Base-by-base conservation (phyloP, 1,140 invertebrate species). In the Notospermus geniculatus region DNA sequence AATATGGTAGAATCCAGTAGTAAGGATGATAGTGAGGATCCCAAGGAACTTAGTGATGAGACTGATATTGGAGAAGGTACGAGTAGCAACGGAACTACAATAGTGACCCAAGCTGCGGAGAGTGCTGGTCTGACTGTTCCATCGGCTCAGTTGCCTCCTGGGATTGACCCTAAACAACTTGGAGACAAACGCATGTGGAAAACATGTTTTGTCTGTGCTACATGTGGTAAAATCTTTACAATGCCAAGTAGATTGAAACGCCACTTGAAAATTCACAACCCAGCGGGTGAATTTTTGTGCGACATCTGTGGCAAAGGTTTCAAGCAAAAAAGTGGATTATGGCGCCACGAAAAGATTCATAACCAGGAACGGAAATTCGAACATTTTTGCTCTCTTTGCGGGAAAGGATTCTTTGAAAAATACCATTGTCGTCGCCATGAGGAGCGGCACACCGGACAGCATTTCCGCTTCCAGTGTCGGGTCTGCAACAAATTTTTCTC, bases 161-260 rank as follows among this genome's bases (percentile, higher is more conserved):
- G 25, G 46, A 50, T 23, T 50, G 25, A 23, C 19, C 46, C 46
- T 5, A 27, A 23, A n/a, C 4, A 5, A 23, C 9, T 27, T 5
- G 25, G 4, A 7, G n/a, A 23, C n/a, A 50, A 50, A 27, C n/a
- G 25, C n/a, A 50, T 23, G 19, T 50, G 46, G 46, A 19, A 50
- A 27, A 50, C 46, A 27, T 50, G 25, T 50, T 50, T 23, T n/a
- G 46, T 50, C 4, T 50, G 46, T 27, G 46, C 46, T 19, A 50
- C 46, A 27, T 50, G 46, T 50, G 46, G 46, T 19, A 50, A 50
- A 50, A 23, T 27, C 25, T 50, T 50, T n/a, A 27, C n/a, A n/a
- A 50, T 50, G 46, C 46, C n/a, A n/a, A 23, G 46, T n/a, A 19
- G 46, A n/a, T 50, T 50, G 46, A 50, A 50, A 50, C 46, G 46